Evolutionary conservation across 2,113 vertebrate genomes (phyloP).

Genomic region (Tyto alba): DNA sequence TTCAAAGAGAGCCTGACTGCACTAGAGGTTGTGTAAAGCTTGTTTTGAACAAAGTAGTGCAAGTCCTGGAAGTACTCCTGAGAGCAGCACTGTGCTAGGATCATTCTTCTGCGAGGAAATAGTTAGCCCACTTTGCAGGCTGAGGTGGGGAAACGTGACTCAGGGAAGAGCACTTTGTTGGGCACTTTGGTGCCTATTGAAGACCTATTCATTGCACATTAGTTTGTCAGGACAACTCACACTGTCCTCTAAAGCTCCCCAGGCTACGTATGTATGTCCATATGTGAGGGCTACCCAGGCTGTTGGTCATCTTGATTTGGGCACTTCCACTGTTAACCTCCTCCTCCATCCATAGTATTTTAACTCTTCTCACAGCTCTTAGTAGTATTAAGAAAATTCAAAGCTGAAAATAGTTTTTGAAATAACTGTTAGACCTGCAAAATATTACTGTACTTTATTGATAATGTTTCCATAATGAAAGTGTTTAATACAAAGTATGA

Average conservation of each 20-base stretch:
- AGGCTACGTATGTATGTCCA: background rate
- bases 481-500: background rate
- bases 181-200: background rate
- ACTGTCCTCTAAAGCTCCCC: background rate
- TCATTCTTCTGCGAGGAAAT: background rate
- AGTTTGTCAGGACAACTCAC: background rate
- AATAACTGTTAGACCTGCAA: background rate
- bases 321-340: background rate
- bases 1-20: background rate
- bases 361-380: background rate
- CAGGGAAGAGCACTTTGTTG: background rate
- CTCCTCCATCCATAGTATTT: fast-evolving
- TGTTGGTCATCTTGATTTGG: background rate
- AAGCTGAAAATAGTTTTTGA: background rate
- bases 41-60: background rate
- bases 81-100: background rate
- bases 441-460: background rate
- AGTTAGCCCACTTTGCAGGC: background rate
- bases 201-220: background rate
- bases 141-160: background rate
- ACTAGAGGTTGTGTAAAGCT: background rate
- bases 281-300: fast-evolving
- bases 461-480: slow-evolving; percentile 28
- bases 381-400: background rate
- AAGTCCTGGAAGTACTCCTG: background rate